Base-by-base conservation (phyloP, 2,797 vertebrate species). In the Mus caroli region DNA sequence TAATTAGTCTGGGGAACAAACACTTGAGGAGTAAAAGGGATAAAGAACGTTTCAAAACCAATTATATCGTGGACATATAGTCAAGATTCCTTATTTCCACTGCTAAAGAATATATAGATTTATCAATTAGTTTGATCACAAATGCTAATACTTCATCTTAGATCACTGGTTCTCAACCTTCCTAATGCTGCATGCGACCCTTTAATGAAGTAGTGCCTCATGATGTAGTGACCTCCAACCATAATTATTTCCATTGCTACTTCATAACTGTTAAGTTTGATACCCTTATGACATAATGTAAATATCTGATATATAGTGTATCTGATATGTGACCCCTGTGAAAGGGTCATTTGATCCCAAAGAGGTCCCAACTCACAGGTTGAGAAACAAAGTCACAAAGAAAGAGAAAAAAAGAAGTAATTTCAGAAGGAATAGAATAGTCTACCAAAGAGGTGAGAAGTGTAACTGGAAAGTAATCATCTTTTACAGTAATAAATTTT, bases 21-120 rank as follows among this genome's bases (percentile, higher is more conserved):
- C 86, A 96, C 34, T 14, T 87, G 37, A 67, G 69, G 75, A 93
- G 62, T 89, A 86, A 91, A 91, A 88, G 78, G 11, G 17, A 7
- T 75, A 79, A 58, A 86, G 24, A 86, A 96, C 31, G 20, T 73
- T 97, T 54, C 56, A 89, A 94, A 97, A 94, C 34, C 76, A 94
- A 88, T 94, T 79, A 62, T 87, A 91, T 73, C 84, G 87, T 86
- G 54, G 75, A 86, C 78, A 64, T 43, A 92, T 90, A 82, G 50
- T 40, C 64, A 93, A 86, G 50, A 94, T n/a, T 93, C 52, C 71
- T 20, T 88, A 93, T 76, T 94, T 90, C 86, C 34, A 75, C 64
- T 82, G 56, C 67, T 96, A 85, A 90, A 85, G 34, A 75, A 96
- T 54, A 76, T 62, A 92, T 19, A 90, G 43, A 84, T 46, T 69